Percentiles rank a stretch among this genome's conserved stretches.
Evolutionary conservation across 1,140 invertebrate species (phyloP).

Genomic region (Fopius arisanus): DNA sequence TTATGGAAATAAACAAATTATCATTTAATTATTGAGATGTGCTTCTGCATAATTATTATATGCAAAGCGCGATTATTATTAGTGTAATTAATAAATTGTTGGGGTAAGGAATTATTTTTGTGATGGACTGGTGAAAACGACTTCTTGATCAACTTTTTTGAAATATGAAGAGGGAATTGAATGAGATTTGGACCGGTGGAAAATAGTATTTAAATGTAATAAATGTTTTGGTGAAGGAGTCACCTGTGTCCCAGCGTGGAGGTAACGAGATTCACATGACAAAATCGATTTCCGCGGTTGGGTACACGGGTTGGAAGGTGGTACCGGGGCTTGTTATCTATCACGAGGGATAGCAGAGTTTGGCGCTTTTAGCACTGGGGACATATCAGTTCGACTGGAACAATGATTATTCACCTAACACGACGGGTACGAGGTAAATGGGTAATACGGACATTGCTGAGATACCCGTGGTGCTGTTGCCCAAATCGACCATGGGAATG

Average conservation of each 20-base stretch:
- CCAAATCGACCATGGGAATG: background rate
- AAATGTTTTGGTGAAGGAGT: background rate
- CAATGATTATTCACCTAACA: conserved; percentile 1
- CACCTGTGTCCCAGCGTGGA: background rate
- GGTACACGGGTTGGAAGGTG: background rate
- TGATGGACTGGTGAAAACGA: no score
- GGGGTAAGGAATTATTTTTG: no score
- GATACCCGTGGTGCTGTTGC: background rate
- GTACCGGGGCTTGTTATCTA: background rate
- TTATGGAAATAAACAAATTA: no score
- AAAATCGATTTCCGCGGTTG: background rate
- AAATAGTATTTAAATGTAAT: background rate
- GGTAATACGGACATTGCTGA: background rate
- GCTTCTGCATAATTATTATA: no score
- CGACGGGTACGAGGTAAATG: background rate
- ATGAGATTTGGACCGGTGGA: background rate
- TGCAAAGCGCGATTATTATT: no score
- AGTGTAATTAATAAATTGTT: no score
- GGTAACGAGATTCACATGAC: background rate
- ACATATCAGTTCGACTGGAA: conserved; percentile 1
- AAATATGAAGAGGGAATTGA: background rate
- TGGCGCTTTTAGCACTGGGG: background rate
- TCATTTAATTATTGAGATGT: no score
- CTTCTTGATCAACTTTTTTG: no score
- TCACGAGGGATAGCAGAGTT: background rate